These are phyloP conservation scores for Zaprionus ornatus DNA, from an alignment of 1,140 invertebrate genomes.

Conservation along the genomic window DNA sequence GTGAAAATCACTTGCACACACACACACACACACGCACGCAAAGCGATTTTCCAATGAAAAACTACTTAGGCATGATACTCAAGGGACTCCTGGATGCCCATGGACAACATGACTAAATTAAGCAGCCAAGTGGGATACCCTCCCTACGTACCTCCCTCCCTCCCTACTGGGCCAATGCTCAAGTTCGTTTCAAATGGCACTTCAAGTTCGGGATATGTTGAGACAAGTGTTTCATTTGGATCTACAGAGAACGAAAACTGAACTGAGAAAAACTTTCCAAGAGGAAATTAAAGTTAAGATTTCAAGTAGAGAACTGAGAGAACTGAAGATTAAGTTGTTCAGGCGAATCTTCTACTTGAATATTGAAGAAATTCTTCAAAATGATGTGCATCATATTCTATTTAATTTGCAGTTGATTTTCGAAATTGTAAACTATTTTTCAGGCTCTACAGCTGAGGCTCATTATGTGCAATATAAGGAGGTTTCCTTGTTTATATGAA, in stretches of 20 bases:
- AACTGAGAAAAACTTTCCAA: background rate
- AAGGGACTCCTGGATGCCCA: constrained; percentile 4
- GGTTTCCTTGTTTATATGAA: too few relatives aligned
- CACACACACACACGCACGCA: constrained; percentile 6
- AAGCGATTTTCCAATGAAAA: constrained; percentile 71
- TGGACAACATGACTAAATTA: constrained; percentile 57
- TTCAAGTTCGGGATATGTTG: background rate
- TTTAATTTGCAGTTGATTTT: background rate
- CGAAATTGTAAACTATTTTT: background rate
- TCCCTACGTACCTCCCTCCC: background rate
- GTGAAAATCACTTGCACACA: constrained; percentile 70
- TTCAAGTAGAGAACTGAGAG: background rate
- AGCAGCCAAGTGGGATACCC: constrained; percentile 15
- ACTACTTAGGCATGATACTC: constrained; percentile 63
- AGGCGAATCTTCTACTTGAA: background rate
- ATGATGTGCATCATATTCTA: background rate
- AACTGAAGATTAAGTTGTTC: background rate
- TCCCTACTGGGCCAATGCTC: background rate
- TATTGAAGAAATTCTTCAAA: background rate
- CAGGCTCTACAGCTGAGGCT: background rate
- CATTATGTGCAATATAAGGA: background rate
- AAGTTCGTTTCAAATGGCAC: background rate
- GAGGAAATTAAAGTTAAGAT: background rate
- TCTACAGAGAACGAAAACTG: background rate
- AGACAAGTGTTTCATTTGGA: background rate